A percentile compares a stretch with the other conserved stretches of the same genome.
These are phyloP conservation scores for Elmis aenea DNA, from an alignment of 2,888 invertebrate species.

Conservation along the genomic window DNA sequence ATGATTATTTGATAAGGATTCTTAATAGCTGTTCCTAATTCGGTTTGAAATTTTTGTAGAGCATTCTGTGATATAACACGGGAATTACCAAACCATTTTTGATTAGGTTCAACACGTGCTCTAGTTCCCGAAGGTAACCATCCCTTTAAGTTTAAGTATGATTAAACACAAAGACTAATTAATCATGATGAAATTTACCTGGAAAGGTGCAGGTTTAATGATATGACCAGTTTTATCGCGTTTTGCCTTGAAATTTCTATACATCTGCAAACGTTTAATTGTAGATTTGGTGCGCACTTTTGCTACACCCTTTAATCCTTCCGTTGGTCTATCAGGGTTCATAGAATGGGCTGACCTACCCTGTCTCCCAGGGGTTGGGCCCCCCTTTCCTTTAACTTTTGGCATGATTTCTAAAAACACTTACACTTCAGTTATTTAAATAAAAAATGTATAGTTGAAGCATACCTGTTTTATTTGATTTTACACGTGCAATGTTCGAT, in stretches of 20 bases:
- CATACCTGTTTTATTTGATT: too few species aligned
- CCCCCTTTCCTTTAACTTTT: slow-evolving; percentile 66
- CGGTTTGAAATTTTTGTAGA: slow-evolving; percentile 86
- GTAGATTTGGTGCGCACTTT: slow-evolving; percentile 86
- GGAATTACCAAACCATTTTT: slow-evolving; percentile 99
- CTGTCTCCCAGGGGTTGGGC: slow-evolving; percentile 75
- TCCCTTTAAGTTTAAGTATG: slow-evolving; percentile 47
- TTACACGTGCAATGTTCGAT: too few species aligned
- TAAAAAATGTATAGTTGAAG: not conserved
- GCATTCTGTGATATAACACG: slow-evolving; percentile 91
- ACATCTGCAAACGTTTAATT: slow-evolving; percentile 96
- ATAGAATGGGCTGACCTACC: slow-evolving; percentile 86
- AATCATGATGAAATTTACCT: slow-evolving; percentile 45
- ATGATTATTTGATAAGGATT: slow-evolving; percentile 98
- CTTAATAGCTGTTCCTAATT: slow-evolving; percentile 88
- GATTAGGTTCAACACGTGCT: slow-evolving; percentile 94
- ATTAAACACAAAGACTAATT: slow-evolving; percentile 1
- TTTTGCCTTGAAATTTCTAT: slow-evolving; percentile 94
- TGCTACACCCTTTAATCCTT: slow-evolving; percentile 77
- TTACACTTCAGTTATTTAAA: slow-evolving; percentile 7
- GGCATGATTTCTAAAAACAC: too few species aligned
- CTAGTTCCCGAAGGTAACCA: slow-evolving; percentile 82
- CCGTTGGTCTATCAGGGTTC: slow-evolving; percentile 84
- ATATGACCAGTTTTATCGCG: slow-evolving; percentile 88
- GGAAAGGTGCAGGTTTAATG: slow-evolving; percentile 91